Conservation (phyloP, 2,888 invertebrate species). For the Sesia bembeciformis region DNA sequence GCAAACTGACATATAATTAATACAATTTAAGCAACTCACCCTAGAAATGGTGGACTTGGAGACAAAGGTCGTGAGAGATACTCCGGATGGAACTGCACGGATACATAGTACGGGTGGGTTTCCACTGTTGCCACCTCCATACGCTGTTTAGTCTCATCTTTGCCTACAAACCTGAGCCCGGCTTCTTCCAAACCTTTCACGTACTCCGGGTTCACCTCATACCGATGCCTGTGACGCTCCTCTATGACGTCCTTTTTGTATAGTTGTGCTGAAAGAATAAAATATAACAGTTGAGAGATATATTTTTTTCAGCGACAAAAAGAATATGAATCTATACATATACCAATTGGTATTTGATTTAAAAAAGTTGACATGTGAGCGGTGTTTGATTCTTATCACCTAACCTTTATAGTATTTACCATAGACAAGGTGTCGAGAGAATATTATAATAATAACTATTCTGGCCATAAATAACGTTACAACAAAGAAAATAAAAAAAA, state of each 20-base stretch:
- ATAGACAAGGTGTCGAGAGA: too few species aligned
- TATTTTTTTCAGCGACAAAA: too few species aligned
- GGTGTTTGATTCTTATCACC: too few species aligned
- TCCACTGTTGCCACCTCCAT: slow-evolving; percentile 96
- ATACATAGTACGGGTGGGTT: slow-evolving; percentile 93
- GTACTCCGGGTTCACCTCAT: slow-evolving; percentile 95
- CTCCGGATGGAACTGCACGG: slow-evolving; percentile 98
- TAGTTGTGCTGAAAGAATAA: slow-evolving; percentile 73
- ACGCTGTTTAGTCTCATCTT: slow-evolving; percentile 85
- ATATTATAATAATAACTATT: too few species aligned
- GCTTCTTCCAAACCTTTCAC: slow-evolving; percentile 84
- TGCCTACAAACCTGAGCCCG: slow-evolving; percentile 92
- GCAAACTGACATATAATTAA: too few species aligned
- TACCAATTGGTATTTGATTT: too few species aligned
- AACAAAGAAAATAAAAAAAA: too few species aligned
- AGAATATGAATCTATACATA: too few species aligned
- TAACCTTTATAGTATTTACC: too few species aligned
- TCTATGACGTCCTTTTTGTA: slow-evolving; percentile 88
- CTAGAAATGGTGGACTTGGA: slow-evolving; percentile 96
- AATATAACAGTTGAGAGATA: too few species aligned
- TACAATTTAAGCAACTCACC: slow-evolving; percentile 43
- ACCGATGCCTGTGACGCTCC: slow-evolving; percentile 97
- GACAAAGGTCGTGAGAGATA: slow-evolving; percentile 92
- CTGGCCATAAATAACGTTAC: too few species aligned
- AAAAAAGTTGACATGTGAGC: too few species aligned